Conservation (phyloP, 2,113 vertebrate species). For the Nycticebus coucang region DNA sequence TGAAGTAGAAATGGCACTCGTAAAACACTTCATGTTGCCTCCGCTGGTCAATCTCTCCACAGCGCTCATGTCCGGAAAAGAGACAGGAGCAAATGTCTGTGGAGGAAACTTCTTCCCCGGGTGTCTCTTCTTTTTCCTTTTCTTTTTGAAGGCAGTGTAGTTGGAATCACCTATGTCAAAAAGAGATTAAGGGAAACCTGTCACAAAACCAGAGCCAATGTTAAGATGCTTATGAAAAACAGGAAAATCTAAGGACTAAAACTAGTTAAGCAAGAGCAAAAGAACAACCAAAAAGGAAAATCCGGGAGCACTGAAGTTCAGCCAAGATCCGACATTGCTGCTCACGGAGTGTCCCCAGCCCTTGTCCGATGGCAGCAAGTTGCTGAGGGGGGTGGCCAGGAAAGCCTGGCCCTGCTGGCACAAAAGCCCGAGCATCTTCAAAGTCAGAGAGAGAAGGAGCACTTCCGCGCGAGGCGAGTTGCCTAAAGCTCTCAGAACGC, state of each 20-base stretch:
- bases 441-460: not conserved
- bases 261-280: not conserved
- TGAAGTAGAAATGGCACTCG: constrained; percentile 14
- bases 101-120: not conserved
- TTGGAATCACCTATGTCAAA: not conserved
- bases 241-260: not conserved
- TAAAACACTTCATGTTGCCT: constrained; percentile 51
- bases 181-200: not conserved
- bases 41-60: constrained; percentile 17
- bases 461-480: not conserved
- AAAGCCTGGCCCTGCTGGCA: not conserved
- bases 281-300: not conserved
- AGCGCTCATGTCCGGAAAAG: not conserved
- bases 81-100: constrained; percentile 19
- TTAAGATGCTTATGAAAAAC: not conserved
- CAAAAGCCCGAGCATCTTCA: not conserved
- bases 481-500: not conserved
- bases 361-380: not conserved
- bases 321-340: not conserved
- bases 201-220: not conserved
- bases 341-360: not conserved
- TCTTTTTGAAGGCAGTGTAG: not conserved
- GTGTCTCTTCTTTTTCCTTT: not conserved
- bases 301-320: not conserved
- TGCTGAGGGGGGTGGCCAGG: not conserved